Conservation (phyloP, 2,113 vertebrate genomes). For the Ranitomeya variabilis region DNA sequence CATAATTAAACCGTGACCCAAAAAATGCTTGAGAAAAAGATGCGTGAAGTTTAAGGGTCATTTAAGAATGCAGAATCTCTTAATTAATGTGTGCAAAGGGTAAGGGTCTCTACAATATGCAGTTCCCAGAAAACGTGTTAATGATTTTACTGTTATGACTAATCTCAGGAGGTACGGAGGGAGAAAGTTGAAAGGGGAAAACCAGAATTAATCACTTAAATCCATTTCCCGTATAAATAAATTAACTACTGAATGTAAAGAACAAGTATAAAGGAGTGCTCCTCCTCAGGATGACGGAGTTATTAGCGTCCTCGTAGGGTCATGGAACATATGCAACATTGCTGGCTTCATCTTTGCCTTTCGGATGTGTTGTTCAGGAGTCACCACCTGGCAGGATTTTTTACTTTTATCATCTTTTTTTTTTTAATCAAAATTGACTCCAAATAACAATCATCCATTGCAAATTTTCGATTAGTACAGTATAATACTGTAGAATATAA, state of each 20-base stretch:
- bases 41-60: slow-evolving; percentile 3
- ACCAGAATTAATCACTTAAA: slow-evolving; percentile 27
- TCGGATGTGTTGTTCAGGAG: no score
- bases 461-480: neutral
- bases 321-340: neutral
- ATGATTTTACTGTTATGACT: slow-evolving; percentile 50
- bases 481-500: no score
- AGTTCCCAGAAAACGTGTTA: slow-evolving; percentile 48
- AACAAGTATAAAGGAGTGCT: neutral
- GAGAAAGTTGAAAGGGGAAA: slow-evolving; percentile 40
- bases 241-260: neutral
- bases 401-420: neutral
- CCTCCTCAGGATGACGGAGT: neutral
- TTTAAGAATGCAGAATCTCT: neutral
- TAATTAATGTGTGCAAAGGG: slow-evolving; percentile 43
- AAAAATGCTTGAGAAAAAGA: neutral
- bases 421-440: neutral
- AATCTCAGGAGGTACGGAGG: slow-evolving; percentile 41
- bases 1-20: slow-evolving; percentile 11
- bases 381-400: no score
- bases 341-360: neutral
- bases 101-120: slow-evolving; percentile 14
- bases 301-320: neutral
- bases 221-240: slow-evolving; percentile 32
- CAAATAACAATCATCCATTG: neutral